phyloP scores from a whole-genome alignment of 2,888 invertebrate genomes.

The Cosmopolites sordidus region DNA sequence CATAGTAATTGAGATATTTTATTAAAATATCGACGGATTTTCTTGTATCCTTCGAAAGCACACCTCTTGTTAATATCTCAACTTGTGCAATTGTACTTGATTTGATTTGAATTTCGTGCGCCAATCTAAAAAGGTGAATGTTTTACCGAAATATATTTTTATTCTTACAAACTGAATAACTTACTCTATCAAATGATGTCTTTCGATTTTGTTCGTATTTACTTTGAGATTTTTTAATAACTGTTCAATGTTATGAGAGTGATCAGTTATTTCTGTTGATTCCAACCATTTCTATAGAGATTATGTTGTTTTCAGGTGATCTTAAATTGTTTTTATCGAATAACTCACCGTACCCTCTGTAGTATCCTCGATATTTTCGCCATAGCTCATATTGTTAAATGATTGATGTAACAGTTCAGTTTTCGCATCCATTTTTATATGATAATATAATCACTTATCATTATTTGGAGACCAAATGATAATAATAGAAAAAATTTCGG shows the following conservation, averaged over 20 bases:
- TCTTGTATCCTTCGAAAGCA: conserved; percentile 47
- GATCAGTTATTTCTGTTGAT: conserved; percentile 28
- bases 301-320: too few species aligned
- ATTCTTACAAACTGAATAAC: not conserved
- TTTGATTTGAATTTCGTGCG: conserved; percentile 51
- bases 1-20: conserved; percentile 52
- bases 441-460: not conserved
- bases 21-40: conserved; percentile 47
- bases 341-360: conserved; percentile 36
- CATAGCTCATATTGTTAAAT: conserved; percentile 42
- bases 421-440: conserved; percentile 15
- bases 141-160: too few species aligned
- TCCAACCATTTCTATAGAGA: conserved; percentile 39
- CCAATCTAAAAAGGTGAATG: conserved; percentile 50
- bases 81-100: conserved; percentile 48
- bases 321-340: not conserved
- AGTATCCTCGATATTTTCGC: conserved; percentile 34
- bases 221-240: conserved; percentile 33
- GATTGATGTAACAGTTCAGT: conserved; percentile 28
- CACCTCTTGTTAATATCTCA: conserved; percentile 44
- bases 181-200: conserved; percentile 8
- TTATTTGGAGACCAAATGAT: not conserved
- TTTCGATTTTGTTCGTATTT: not conserved
- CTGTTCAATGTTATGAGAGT: conserved; percentile 26
- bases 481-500: too few species aligned